phyloP scores from a whole-genome alignment of 2,113 vertebrate species.

The Morone chrysops region DNA sequence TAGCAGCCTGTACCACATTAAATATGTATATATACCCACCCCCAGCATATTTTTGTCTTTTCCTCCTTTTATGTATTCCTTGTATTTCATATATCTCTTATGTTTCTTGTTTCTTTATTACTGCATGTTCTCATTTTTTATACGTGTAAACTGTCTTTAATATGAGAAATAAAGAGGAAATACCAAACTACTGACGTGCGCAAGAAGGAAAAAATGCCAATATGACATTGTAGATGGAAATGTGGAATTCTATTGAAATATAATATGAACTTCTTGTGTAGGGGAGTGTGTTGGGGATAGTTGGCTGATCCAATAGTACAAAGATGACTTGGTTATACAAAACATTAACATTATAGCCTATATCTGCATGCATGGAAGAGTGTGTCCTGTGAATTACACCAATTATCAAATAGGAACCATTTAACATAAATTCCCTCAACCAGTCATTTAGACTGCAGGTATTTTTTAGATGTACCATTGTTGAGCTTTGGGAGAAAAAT shows the following conservation, averaged over 20 bases:
- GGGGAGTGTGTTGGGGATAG: slow-evolving; percentile 37
- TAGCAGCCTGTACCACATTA: no score
- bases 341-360: slow-evolving; percentile 37
- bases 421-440: slow-evolving; percentile 17
- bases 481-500: not conserved
- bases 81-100: no score
- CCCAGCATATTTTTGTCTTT: no score
- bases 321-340: slow-evolving; percentile 43
- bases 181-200: no score
- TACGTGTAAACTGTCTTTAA: no score
- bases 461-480: slow-evolving; percentile 3
- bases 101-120: no score
- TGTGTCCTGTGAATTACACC: slow-evolving; percentile 12
- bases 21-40: no score
- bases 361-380: slow-evolving; percentile 22
- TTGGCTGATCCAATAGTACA: slow-evolving; percentile 42
- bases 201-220: not conserved
- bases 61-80: no score
- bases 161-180: no score
- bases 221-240: slow-evolving; percentile 20
- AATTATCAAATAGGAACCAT: slow-evolving; percentile 20
- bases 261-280: slow-evolving; percentile 27
- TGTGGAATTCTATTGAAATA: slow-evolving; percentile 65
- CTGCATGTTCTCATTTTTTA: no score
- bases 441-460: slow-evolving; percentile 30